These are phyloP conservation scores for Echinops telfairi DNA, from an alignment of 2,113 vertebrate species.

Conservation along the genomic window DNA sequence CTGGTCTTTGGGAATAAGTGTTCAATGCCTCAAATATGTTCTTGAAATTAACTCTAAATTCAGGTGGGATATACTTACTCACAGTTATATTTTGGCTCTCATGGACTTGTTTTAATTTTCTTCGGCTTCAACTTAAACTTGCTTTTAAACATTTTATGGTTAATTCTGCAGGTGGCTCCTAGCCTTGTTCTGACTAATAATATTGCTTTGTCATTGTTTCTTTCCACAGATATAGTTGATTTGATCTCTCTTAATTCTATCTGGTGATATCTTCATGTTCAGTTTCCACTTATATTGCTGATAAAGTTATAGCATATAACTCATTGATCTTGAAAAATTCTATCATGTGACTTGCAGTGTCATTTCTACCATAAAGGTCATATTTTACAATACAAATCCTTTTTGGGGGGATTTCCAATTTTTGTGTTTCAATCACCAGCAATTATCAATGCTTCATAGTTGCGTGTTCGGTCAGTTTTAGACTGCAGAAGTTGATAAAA, in stretches of 20 bases:
- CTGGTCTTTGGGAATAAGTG: not conserved
- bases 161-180: not conserved
- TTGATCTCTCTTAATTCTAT: not conserved
- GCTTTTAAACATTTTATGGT: not conserved
- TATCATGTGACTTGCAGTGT: not conserved
- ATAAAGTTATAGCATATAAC: not conserved
- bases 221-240: not conserved
- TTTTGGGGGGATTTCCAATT: not conserved
- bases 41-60: not conserved
- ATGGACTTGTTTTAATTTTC: not conserved
- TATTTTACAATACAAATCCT: not conserved
- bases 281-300: not conserved
- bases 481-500: not conserved
- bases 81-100: not conserved
- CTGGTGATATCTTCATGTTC: not conserved
- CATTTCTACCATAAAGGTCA: not conserved
- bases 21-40: not conserved
- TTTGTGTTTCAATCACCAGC: not conserved
- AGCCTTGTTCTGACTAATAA: not conserved
- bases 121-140: not conserved
- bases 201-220: not conserved
- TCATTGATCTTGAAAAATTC: not conserved
- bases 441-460: not conserved
- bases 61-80: not conserved
- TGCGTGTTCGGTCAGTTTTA: not conserved